Base-by-base conservation (phyloP, 2,797 vertebrate species). In the Lagodon rhomboides region DNA sequence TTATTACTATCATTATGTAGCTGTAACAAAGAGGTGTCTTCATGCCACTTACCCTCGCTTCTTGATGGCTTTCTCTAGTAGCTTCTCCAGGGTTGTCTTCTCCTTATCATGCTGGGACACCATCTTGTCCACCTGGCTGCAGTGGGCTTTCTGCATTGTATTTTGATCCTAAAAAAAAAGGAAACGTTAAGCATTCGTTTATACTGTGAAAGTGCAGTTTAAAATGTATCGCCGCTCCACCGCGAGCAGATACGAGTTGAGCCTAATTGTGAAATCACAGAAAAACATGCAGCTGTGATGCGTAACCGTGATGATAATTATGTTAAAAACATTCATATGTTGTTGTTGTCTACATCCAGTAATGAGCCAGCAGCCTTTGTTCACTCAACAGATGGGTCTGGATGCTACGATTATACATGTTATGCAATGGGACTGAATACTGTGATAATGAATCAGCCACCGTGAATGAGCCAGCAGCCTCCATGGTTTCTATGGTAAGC, bases 81-180 rank as follows among this genome's bases (percentile, higher is more conserved):
- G 96, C 87, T 99, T 99, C 92, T 99, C 98, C 12, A 97, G 93
- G 13, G 93, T 95, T 0, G 94, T 94, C 82, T 98, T 99, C 82
- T 99, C 98, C 89, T 99, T 99, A 80, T 99, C 98, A 34, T 98
- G 97, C 17, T 96, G 96, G 11, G 97, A 97, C 91, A 99, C 97
- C 77, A 99, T 93, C 94, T 99, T 99, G 92, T 99, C 98, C 89
- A 98, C 96, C 88, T 98, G 98, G 10, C 95, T 96, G 92, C 98
- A 99, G 79, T 99, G 98, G 49, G 97, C 84, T 92, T 99, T 99
- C 96, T 99, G 98, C 97, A 98, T 98, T 85, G 93, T 85, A 51
- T 96, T 98, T 91, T 98, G 97, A 74, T 99, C 98, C 98, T 99
- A 85, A 11, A 59, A 67, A n/a, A 61, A 9, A 46, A 34, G 44